Conservation (phyloP, 2,113 vertebrate species). For the Nothobranchius kuhntae region DNA sequence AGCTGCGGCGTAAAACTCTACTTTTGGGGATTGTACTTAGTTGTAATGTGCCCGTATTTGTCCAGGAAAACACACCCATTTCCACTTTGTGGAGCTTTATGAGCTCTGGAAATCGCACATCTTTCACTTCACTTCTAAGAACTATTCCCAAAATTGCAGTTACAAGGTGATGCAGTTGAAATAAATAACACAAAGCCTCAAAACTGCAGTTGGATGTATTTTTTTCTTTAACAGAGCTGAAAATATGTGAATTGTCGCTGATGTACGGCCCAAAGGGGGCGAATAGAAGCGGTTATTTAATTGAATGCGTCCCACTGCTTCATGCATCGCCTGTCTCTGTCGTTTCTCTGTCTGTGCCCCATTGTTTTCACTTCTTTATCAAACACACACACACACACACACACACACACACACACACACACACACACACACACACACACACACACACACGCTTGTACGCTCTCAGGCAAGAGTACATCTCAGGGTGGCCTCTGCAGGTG, state of each 20-base stretch:
- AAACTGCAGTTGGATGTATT: conserved; percentile 41
- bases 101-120: conserved; percentile 20
- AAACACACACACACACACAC: conserved; percentile 28
- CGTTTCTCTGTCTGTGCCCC: conserved; percentile 24
- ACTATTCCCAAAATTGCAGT: conserved; percentile 48
- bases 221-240: conserved; percentile 35
- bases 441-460: conserved; percentile 22
- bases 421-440: conserved; percentile 21
- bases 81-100: conserved; percentile 40
- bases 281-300: conserved; percentile 35
- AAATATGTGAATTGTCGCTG: conserved; percentile 47
- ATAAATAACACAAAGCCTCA: conserved; percentile 52
- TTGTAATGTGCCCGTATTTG: conserved; percentile 7
- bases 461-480: conserved; percentile 56
- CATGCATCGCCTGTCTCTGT: conserved; percentile 31
- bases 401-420: conserved; percentile 18
- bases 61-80: conserved; percentile 14
- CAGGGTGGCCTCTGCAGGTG: conserved; percentile 82
- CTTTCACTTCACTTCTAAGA: conserved; percentile 34
- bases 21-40: neutral
- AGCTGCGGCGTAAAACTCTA: neutral
- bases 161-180: conserved; percentile 52
- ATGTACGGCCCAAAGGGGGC: conserved; percentile 25
- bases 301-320: conserved; percentile 41
- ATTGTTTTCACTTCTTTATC: conserved; percentile 41